A percentile compares a stretch with the other conserved stretches of the same genome.
Conservation (phyloP, 92 coral and sea anemone genomes). For the Nematostella vectensis region DNA sequence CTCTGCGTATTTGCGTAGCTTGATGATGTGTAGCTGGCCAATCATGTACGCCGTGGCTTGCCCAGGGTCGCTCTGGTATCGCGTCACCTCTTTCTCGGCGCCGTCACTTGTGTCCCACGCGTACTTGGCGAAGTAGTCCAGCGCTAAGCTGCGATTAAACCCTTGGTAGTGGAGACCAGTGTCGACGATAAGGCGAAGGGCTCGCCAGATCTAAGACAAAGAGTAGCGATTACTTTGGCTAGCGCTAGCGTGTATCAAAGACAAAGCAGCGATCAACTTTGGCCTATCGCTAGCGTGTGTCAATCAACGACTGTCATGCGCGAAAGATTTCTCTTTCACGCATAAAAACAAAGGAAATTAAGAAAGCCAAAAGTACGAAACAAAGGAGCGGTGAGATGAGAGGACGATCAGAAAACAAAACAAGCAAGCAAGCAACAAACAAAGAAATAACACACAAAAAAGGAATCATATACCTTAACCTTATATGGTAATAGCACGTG, state of each 20-base stretch:
- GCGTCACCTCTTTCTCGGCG: conserved; percentile 78
- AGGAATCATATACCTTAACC: too few species aligned
- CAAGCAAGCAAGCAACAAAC: too few species aligned
- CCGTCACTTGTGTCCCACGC: conserved; percentile 92
- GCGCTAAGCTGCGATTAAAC: conserved; percentile 41
- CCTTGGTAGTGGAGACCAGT: conserved; percentile 78
- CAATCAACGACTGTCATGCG: too few species aligned
- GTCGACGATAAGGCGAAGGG: conserved; percentile 84
- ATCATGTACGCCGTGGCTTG: conserved; percentile 95
- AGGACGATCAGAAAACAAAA: too few species aligned
- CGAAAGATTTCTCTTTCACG: too few species aligned
- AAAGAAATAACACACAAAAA: too few species aligned
- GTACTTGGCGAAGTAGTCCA: conserved; percentile 65
- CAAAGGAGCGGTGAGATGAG: too few species aligned
- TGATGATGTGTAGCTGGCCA: conserved; percentile 75
- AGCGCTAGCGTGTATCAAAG: too few species aligned
- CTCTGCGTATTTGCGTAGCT: conserved; percentile 59
- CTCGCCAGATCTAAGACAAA: conserved; percentile 63
- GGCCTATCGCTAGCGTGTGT: too few species aligned
- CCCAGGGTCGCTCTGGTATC: conserved; percentile 88
- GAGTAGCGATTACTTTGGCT: too few species aligned
- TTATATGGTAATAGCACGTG: too few species aligned
- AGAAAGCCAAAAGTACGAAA: neutral
- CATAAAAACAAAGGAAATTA: neutral
- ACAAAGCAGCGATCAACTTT: too few species aligned